Percentiles rank a stretch among this genome's conserved stretches.
Evolutionary conservation across 53 echinoderm and acorn worm species (phyloP).

Genomic region (Apostichopus leukothele): DNA sequence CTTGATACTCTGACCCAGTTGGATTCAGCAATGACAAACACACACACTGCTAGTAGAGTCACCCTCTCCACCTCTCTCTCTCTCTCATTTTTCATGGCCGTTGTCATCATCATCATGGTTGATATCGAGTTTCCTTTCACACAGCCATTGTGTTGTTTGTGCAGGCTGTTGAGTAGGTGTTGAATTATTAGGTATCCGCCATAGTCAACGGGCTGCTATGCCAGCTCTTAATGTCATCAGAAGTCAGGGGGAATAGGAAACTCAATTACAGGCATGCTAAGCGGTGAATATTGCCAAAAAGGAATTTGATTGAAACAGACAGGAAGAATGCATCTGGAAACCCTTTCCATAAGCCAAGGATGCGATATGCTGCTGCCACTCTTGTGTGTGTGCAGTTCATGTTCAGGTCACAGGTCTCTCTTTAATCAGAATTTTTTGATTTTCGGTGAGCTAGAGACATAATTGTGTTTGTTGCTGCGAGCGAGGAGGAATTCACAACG

Average conservation of each 20-base stretch:
- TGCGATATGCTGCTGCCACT: background rate
- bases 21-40: constrained; percentile 39
- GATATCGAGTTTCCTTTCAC: constrained; percentile 31
- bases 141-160: constrained; percentile 30
- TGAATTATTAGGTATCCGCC: constrained; percentile 14
- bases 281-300: background rate
- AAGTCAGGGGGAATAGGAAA: constrained; percentile 22
- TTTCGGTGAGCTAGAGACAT: background rate
- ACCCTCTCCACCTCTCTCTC: background rate
- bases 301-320: constrained; percentile 19
- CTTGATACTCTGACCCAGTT: constrained; percentile 40
- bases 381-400: constrained; percentile 21
- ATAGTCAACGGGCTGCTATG: background rate
- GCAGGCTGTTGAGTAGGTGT: constrained; percentile 36
- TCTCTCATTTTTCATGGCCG: constrained; percentile 15
- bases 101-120: background rate
- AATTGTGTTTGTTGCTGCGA: constrained; percentile 3
- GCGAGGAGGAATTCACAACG: background rate
- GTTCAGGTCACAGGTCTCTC: constrained; percentile 23
- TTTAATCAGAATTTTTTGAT: background rate
- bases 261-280: constrained; percentile 34
- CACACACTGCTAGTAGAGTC: background rate
- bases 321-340: constrained; percentile 19
- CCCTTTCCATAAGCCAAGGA: background rate
- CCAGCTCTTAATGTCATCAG: constrained; percentile 32